Conservation (phyloP, 2,797 vertebrate genomes). For the Gouania willdenowi region DNA sequence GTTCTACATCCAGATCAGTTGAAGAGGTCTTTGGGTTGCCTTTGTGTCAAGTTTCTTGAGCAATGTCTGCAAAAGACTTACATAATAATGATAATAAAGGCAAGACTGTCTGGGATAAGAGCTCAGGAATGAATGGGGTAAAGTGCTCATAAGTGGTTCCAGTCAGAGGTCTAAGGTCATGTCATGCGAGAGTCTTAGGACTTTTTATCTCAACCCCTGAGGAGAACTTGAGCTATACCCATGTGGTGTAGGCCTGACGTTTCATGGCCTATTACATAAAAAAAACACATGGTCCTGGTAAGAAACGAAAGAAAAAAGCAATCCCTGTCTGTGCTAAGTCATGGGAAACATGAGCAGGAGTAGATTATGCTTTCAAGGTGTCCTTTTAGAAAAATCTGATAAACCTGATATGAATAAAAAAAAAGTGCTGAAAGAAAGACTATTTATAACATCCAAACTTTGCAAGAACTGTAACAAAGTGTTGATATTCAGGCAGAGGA, state of each 20-base stretch:
- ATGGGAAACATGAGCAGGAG: constrained; percentile 8
- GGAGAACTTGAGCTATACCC: constrained; percentile 25
- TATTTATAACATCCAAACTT: no score
- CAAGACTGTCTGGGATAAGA: constrained; percentile 10
- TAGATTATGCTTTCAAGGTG: constrained; percentile 1
- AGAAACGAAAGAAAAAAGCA: constrained; percentile 9
- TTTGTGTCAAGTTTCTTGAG: background rate
- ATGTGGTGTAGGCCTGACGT: constrained; percentile 5
- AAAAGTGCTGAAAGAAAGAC: background rate
- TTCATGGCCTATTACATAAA: constrained; percentile 29
- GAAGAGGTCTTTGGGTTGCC: background rate
- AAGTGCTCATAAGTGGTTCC: constrained; percentile 40
- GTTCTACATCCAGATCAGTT: background rate
- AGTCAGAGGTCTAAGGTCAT: constrained; percentile 38
- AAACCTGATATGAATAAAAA: background rate
- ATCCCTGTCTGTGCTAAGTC: constrained; percentile 18
- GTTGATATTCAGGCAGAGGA: no score
- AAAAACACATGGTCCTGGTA: constrained; percentile 10
- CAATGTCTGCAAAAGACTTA: no score
- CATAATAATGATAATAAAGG: background rate
- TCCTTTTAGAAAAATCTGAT: background rate
- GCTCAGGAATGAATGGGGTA: background rate
- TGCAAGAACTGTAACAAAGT: no score
- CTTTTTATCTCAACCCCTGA: constrained; percentile 22
- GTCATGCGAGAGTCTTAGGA: constrained; percentile 19